Evolutionary conservation across 2,888 invertebrate species (phyloP).

Genomic region (Noctua pronuba): DNA sequence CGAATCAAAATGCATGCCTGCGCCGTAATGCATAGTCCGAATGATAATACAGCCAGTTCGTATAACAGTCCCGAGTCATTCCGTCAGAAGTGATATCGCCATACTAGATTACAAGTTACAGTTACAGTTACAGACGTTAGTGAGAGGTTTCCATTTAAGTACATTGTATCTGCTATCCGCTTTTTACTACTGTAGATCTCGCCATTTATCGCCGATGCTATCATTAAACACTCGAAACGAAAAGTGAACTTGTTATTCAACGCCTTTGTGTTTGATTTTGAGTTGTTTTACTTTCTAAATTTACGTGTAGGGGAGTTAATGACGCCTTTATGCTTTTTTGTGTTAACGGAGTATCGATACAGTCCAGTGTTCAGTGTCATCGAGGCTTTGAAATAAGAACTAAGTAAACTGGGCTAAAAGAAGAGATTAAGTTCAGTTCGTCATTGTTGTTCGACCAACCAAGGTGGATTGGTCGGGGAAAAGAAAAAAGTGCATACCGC

Average conservation of each 20-base stretch:
- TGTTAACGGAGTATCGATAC: constrained; percentile 34
- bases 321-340: constrained; percentile 26
- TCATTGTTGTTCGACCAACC: constrained; percentile 77
- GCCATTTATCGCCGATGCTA: constrained; percentile 77
- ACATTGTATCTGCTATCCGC: constrained; percentile 72
- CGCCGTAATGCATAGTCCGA: constrained; percentile 64
- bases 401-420: constrained; percentile 46
- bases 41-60: constrained; percentile 69
- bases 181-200: constrained; percentile 76
- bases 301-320: constrained; percentile 65
- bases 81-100: constrained; percentile 70
- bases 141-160: constrained; percentile 81
- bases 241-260: constrained; percentile 80
- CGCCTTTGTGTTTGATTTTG: constrained; percentile 71
- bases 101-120: constrained; percentile 74
- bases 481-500: constrained; percentile 87
- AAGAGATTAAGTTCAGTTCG: constrained; percentile 68
- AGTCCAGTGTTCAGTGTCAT: constrained; percentile 38
- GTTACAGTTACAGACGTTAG: constrained; percentile 77
- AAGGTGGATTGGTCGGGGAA: constrained; percentile 77
- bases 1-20: constrained; percentile 63
- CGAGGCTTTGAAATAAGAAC: constrained; percentile 45
- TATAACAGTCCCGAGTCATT: constrained; percentile 73
- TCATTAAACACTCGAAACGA: constrained; percentile 80
- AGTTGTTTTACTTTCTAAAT: constrained; percentile 80